Conservation (phyloP, 2,888 invertebrate genomes). For the Magallana nippona region DNA sequence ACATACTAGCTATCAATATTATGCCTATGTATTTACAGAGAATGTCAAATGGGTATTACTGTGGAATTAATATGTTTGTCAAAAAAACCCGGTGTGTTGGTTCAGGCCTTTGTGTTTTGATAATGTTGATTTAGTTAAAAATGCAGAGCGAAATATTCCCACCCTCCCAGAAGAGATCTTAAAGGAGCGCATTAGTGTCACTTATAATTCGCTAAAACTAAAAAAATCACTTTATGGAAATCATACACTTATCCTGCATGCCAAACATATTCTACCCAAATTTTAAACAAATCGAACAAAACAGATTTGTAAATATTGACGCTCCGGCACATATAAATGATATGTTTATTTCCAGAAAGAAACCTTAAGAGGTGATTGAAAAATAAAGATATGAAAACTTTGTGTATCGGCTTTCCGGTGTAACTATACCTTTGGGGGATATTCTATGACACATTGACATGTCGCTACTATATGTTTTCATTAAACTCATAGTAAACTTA, state of each 20-base stretch:
- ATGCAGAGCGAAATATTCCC: conserved; percentile 27
- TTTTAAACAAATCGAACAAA: conserved; percentile 23
- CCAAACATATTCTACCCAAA: conserved; percentile 14
- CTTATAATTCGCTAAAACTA: conserved; percentile 24
- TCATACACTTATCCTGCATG: conserved; percentile 12
- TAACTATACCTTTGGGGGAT: conserved; percentile 4
- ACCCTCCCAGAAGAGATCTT: background rate
- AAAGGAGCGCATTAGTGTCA: conserved; percentile 22
- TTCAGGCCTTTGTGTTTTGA: conserved; percentile 11
- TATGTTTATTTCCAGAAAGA: conserved; percentile 14
- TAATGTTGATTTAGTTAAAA: conserved; percentile 27
- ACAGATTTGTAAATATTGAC: conserved; percentile 22
- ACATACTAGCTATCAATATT: conserved; percentile 12
- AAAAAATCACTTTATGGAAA: conserved; percentile 26
- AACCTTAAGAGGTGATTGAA: conserved; percentile 14
- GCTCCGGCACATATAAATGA: background rate
- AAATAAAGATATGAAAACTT: background rate
- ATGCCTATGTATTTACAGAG: conserved; percentile 21
- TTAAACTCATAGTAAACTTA: background rate
- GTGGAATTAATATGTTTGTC: conserved; percentile 30
- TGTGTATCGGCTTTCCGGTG: background rate
- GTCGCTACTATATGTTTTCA: background rate
- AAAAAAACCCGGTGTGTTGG: conserved; percentile 11
- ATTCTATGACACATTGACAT: background rate
- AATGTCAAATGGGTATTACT: conserved; percentile 33